Percentiles rank a stretch among this genome's conserved stretches.
Conservation (phyloP, 2,113 vertebrate genomes). For the Chunga burmeisteri region DNA sequence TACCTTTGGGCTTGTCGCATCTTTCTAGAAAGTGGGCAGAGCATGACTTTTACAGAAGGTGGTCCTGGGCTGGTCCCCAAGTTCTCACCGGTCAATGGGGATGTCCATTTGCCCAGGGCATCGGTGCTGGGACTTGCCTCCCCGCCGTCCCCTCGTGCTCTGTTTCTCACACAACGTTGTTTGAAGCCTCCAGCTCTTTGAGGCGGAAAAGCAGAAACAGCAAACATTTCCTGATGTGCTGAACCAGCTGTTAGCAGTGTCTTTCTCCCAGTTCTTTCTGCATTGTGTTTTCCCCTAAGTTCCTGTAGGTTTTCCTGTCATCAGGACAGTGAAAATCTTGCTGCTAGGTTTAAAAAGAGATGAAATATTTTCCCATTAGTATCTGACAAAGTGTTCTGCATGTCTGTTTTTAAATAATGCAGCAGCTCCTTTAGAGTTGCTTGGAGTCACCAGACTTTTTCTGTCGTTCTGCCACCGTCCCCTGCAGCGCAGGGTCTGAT, state of each 20-base stretch:
- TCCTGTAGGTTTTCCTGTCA: constrained; percentile 1
- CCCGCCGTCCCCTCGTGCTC: background rate
- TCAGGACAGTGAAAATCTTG: background rate
- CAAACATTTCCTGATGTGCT: background rate
- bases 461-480: background rate
- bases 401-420: background rate
- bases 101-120: background rate
- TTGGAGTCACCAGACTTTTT: background rate
- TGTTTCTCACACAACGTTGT: background rate
- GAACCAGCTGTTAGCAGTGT: background rate
- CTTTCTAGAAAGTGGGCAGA: background rate
- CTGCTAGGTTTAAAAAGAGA: background rate
- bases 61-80: background rate
- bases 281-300: background rate
- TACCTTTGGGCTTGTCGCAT: background rate
- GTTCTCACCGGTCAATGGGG: background rate
- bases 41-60: background rate
- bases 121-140: background rate
- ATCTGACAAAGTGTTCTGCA: background rate
- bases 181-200: background rate
- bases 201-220: background rate
- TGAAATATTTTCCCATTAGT: background rate
- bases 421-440: background rate
- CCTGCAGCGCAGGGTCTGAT: background rate
- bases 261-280: background rate